These are phyloP conservation scores for Pollenia amentaria DNA, from an alignment of 2,888 invertebrate genomes.

Conservation along the genomic window DNA sequence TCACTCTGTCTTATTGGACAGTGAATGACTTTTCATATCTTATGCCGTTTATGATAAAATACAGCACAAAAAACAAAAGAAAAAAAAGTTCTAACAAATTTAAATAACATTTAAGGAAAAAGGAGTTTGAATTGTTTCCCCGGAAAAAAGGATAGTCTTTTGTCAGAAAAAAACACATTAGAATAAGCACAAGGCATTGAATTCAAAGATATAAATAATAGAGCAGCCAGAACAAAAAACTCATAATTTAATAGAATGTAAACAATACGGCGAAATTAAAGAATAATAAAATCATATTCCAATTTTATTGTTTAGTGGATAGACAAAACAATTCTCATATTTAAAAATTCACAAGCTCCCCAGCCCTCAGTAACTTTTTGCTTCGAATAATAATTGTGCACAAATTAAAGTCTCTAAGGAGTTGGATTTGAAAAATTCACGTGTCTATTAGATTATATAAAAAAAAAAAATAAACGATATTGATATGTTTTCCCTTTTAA, in stretches of 20 bases:
- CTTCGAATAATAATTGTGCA: conserved; percentile 27
- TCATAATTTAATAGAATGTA: conserved; percentile 84
- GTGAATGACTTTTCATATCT: conserved; percentile 66
- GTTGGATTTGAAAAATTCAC: conserved; percentile 35
- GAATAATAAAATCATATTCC: conserved; percentile 80
- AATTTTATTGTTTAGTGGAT: conserved; percentile 36
- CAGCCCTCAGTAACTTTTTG: neutral
- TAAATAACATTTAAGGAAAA: conserved; percentile 61
- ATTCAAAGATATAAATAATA: conserved; percentile 64
- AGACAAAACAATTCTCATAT: conserved; percentile 63
- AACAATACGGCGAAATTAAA: conserved; percentile 84
- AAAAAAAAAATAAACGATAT: conserved; percentile 47
- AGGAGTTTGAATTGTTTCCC: conserved; percentile 61
- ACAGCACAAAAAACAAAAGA: conserved; percentile 30
- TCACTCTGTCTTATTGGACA: conserved; percentile 46
- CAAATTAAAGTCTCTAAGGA: conserved; percentile 59
- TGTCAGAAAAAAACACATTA: conserved; percentile 25
- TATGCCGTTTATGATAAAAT: conserved; percentile 50
- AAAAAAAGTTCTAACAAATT: conserved; percentile 46
- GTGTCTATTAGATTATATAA: conserved; percentile 43
- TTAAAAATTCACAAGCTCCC: neutral
- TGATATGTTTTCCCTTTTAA: conserved; percentile 49
- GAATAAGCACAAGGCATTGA: conserved; percentile 55
- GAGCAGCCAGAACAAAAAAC: conserved; percentile 75
- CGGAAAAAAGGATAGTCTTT: conserved; percentile 45